Evolutionary conservation across 1,140 invertebrate genomes (phyloP).

Genomic region (Ooceraea biroi): DNA sequence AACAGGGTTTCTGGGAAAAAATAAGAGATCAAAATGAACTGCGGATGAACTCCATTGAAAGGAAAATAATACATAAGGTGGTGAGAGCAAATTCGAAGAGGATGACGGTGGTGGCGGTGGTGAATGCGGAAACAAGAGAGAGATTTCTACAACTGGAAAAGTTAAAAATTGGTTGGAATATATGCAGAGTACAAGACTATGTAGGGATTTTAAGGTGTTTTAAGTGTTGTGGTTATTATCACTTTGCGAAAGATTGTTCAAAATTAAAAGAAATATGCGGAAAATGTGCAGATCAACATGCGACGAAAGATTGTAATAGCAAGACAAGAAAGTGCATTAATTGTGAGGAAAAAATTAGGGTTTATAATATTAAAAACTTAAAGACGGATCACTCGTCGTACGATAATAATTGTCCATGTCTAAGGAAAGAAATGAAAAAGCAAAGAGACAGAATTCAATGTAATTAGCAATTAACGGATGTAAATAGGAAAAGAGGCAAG

Average conservation of each 20-base stretch:
- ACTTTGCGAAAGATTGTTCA: background rate
- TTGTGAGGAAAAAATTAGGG: background rate
- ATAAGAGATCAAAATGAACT: too few relatives aligned
- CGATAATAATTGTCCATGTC: background rate
- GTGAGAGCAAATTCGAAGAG: too few relatives aligned
- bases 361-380: background rate
- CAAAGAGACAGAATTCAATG: background rate
- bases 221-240: background rate
- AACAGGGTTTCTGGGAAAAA: too few relatives aligned
- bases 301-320: background rate
- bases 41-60: too few relatives aligned
- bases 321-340: background rate
- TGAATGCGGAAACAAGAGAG: background rate
- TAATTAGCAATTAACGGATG: background rate
- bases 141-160: background rate
- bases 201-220: background rate
- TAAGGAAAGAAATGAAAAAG: background rate
- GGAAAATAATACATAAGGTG: too few relatives aligned
- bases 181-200: background rate
- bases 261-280: background rate
- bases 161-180: background rate
- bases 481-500: background rate
- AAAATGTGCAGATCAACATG: background rate
- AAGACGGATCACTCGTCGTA: background rate
- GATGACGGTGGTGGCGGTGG: background rate